These are phyloP conservation scores for Spodoptera litura DNA, from an alignment of 1,140 invertebrate genomes.

Conservation along the genomic window DNA sequence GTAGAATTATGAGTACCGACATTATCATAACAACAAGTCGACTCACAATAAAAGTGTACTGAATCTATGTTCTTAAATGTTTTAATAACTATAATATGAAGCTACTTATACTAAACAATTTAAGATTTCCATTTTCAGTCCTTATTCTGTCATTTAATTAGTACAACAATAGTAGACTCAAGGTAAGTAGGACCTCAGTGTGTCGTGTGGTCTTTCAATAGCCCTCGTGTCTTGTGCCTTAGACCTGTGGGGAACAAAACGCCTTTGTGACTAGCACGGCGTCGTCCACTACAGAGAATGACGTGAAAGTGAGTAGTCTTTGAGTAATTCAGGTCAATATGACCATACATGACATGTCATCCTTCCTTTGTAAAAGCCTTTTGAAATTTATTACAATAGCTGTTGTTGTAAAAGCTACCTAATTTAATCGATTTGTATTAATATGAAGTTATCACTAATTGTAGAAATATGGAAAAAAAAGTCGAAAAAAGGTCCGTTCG, in stretches of 20 bases:
- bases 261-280: conserved; percentile 5
- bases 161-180: neutral
- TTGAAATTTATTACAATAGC: neutral
- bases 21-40: too few species aligned
- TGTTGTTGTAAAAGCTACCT: neutral
- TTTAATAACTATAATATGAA: too few species aligned
- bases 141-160: too few species aligned
- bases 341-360: neutral
- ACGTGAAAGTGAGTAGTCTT: conserved; percentile 23
- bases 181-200: neutral
- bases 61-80: too few species aligned
- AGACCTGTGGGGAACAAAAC: conserved; percentile 10
- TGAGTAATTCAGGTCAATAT: conserved; percentile 20
- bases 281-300: neutral
- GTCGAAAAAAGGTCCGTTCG: too few species aligned
- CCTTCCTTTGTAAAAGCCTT: neutral
- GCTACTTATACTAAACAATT: too few species aligned
- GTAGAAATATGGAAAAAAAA: too few species aligned
- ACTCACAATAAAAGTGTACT: too few species aligned
- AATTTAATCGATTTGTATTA: neutral
- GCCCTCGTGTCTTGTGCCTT: neutral
- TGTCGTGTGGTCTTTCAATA: neutral
- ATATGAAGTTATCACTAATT: too few species aligned
- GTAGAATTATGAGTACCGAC: too few species aligned
- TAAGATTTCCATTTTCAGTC: too few species aligned